Evolutionary conservation across 2,113 vertebrate species (phyloP), one percentile per base, ranked within the genome.

Genomic region (Probosciger aterrimus): DNA sequence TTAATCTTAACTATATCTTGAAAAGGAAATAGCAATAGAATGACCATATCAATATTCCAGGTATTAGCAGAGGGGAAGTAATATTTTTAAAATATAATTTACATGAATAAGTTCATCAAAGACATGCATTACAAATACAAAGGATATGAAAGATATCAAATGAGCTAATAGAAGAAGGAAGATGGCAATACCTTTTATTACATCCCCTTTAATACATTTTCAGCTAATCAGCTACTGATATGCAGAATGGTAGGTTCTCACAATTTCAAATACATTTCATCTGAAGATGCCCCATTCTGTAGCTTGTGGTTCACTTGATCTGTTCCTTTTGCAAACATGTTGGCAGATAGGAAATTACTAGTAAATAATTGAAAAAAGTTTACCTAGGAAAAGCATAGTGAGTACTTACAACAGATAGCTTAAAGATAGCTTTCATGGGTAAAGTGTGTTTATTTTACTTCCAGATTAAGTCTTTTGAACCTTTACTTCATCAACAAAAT

Each of bases 201-300:
- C 69, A 77, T 91, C 64, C n/a, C 24, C 35, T 93, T 82, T 96
- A 91, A 91, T 70, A 86, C 28, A 31, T 95, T 91, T 93, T 68
- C 88, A 81, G 76, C 35, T 95, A 63, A 92, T 86, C 88, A 49
- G 35, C 73, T 75, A 30, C 27, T 84, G 95, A 68, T 47, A 30
- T 71, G 86, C 77, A 68, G 60, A 63, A 14, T 63, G 76, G 83
- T 39, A 33, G 41, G 25, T 63, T 86, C 60, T 69, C 47, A 4
- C 12, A 33, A 50, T 77, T 82, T 85, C 90, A 84, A 22, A 68
- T 4, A 25, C 28, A 6, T 81, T 86, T 50, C 52, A 65, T 41
- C 43, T 60, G 67, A 27, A 91, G 64, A n/a, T 77, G 55, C 55
- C 28, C 60, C 23, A 2, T 27, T 78, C 55, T 2, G 2, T 19